Percentiles rank a stretch among this genome's conserved stretches.
These are phyloP conservation scores for Falco novaeseelandiae DNA, from an alignment of 2,797 vertebrate species.

Conservation along the genomic window DNA sequence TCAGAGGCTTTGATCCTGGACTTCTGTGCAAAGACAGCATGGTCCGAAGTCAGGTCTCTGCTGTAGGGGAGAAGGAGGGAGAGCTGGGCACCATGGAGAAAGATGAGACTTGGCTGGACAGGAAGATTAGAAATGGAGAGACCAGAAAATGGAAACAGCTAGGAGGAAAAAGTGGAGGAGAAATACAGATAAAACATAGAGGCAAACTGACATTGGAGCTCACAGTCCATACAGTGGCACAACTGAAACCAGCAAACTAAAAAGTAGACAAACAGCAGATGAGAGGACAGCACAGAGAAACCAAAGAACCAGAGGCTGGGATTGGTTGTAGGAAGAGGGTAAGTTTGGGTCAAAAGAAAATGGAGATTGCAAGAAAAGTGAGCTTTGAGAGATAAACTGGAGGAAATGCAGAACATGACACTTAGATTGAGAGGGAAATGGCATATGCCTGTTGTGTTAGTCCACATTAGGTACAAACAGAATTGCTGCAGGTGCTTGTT, in stretches of 20 bases:
- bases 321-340: neutral
- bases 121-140: neutral
- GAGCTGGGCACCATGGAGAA: neutral
- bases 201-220: neutral
- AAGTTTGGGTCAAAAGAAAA: neutral
- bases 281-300: neutral
- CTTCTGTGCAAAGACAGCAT: accelerated
- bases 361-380: neutral
- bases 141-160: neutral
- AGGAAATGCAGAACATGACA: neutral
- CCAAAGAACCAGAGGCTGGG: neutral
- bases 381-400: neutral
- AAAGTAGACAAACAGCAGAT: accelerated
- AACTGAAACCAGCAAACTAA: neutral
- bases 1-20: neutral
- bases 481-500: neutral
- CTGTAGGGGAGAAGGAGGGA: neutral
- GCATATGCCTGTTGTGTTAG: neutral
- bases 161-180: neutral
- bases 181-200: neutral
- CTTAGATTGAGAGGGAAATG: neutral
- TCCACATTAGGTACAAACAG: neutral
- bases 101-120: neutral
- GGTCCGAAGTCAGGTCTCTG: neutral
- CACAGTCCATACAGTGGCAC: neutral